Base-by-base conservation (phyloP, 2,888 invertebrate genomes). In the Hybos culiciformis region DNA sequence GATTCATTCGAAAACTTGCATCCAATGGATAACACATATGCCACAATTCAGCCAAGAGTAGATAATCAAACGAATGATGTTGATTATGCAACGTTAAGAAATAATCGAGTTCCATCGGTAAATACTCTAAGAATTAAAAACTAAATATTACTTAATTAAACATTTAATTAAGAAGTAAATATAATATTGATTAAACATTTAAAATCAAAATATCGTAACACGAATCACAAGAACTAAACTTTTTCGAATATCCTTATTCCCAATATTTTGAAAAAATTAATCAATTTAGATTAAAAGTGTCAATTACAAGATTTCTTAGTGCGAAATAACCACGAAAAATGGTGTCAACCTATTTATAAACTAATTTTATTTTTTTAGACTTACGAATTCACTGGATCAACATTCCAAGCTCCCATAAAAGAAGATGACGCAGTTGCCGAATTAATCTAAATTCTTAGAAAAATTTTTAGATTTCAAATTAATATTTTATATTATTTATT, bases 331-430 rank as follows among this genome's bases (percentile, higher is more conserved):
- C n/a, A 29, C 12, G n/a, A 29, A 29, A 29, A 29, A n/a, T 29
- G 7, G 26, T 29, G n/a, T n/a, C n/a, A n/a, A n/a, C n/a, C n/a
- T 12, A 26, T 12, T 26, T 4, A 29, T 29, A 5, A n/a, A n/a
- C 29, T 12, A 4, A 5, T 34, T 14, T 14, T 24, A 39, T 26
- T 9, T 33, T 48, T 40, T 51, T 44, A 67, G 59, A 58, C 64
- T 53, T 67, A 65, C 51, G 67, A 67, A 54, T 67, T 67, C 23
- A 67, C 66, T 43, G 81, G 81, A 12, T 80, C 80, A 51, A 81
- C 81, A 46, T 81, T 81, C 59, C 81, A 81, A 63, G 83, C 82
- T 11, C 82, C 81, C 14, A 58, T 63, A 46, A 57, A 65, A 43
- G 61, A 62, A 51, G 64, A 66, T 37, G 66, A 65, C 47, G 62